phyloP scores from a whole-genome alignment of 2,113 vertebrate genomes.

The Rhinichthys klamathensis region DNA sequence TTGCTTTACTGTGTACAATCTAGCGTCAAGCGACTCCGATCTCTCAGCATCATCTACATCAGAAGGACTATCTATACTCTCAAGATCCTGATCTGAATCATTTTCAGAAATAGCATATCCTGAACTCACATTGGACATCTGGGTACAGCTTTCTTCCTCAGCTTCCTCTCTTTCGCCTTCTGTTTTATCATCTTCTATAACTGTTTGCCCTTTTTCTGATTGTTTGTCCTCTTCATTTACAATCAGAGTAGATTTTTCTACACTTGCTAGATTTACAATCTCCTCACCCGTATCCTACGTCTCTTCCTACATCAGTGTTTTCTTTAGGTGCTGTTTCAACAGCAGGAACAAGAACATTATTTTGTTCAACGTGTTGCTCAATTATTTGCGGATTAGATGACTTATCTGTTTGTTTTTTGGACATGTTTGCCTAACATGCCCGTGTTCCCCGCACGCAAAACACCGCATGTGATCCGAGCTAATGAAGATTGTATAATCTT shows the following conservation, averaged over 20 bases:
- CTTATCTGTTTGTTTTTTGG: background rate
- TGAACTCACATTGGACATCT: too few relatives aligned
- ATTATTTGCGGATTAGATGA: background rate
- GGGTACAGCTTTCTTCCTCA: too few relatives aligned
- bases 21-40: background rate
- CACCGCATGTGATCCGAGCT: background rate
- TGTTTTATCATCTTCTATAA: too few relatives aligned
- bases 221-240: too few relatives aligned
- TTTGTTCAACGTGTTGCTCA: background rate
- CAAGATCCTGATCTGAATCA: background rate
- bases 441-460: background rate
- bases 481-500: background rate
- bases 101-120: too few relatives aligned
- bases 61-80: background rate
- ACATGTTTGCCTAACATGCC: background rate
- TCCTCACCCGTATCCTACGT: too few relatives aligned
- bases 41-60: background rate
- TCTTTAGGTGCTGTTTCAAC: too few relatives aligned
- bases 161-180: too few relatives aligned
- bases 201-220: too few relatives aligned
- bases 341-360: background rate
- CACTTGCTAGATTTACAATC: too few relatives aligned
- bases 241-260: too few relatives aligned
- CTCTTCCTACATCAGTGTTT: too few relatives aligned
- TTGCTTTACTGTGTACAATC: background rate